Conservation (phyloP, 2,888 invertebrate genomes). For the Lamellibrachia satsuma region DNA sequence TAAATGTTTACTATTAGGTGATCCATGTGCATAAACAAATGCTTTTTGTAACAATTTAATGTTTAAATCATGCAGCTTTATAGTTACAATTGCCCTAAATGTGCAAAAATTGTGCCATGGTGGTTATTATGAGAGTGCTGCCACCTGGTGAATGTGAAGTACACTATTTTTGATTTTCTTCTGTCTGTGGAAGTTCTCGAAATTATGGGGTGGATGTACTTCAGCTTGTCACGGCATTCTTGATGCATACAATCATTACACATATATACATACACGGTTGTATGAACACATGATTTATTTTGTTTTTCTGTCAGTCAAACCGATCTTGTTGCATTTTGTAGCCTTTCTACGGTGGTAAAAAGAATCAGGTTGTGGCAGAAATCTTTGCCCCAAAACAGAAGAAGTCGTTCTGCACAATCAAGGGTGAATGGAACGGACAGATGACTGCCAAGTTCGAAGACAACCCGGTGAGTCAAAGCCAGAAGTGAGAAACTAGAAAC, state of each 20-base stretch:
- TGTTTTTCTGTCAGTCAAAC: conserved; percentile 1
- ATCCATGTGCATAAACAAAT: too few species aligned
- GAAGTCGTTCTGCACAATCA: conserved; percentile 87
- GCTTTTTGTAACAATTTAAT: too few species aligned
- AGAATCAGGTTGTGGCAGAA: conserved; percentile 84
- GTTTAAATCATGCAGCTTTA: too few species aligned
- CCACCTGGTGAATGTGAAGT: not conserved
- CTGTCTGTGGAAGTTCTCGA: not conserved
- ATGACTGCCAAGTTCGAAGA: conserved; percentile 77
- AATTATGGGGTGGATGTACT: too few species aligned
- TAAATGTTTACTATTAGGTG: too few species aligned
- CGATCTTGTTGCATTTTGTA: conserved; percentile 41
- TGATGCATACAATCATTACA: too few species aligned
- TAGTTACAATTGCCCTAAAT: too few species aligned
- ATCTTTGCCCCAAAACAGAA: conserved; percentile 80
- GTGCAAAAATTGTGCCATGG: too few species aligned
- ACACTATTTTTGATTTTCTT: not conserved
- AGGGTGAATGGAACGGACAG: conserved; percentile 96
- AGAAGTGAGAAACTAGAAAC: not conserved
- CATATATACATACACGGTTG: not conserved
- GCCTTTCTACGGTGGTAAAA: conserved; percentile 97
- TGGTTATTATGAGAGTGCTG: not conserved
- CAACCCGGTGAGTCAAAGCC: conserved; percentile 28
- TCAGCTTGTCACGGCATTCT: too few species aligned
- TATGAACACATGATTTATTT: not conserved